Percentiles rank a stretch among this genome's conserved stretches.
Evolutionary conservation across 2,797 vertebrate genomes (phyloP).

Genomic region (Crypturellus tataupa): DNA sequence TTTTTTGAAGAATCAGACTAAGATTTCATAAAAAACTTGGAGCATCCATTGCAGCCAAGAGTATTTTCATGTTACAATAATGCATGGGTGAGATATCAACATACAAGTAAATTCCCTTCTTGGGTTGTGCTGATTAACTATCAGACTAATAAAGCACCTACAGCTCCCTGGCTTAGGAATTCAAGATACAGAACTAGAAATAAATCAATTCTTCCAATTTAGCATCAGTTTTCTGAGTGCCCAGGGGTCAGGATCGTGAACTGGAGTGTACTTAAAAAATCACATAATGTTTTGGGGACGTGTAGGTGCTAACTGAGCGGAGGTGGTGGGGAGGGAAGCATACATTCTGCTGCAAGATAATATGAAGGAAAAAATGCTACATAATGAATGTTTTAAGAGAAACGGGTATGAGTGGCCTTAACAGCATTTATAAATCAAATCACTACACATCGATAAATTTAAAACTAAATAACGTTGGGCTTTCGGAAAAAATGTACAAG

Average conservation of each 20-base stretch:
- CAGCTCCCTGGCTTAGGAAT: neutral
- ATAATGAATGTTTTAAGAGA: neutral
- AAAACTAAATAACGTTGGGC: slow-evolving; percentile 30
- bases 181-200: neutral
- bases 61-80: slow-evolving; percentile 13
- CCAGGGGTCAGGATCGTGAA: neutral
- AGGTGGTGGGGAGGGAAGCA: neutral
- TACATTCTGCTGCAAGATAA: slow-evolving; percentile 57
- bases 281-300: neutral
- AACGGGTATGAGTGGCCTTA: slow-evolving; percentile 29
- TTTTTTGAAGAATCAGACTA: neutral
- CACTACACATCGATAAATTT: neutral
- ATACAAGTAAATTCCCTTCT: slow-evolving; percentile 17
- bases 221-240: neutral
- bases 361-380: slow-evolving; percentile 48
- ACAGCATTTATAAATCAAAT: slow-evolving; percentile 64
- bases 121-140: neutral
- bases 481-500: slow-evolving; percentile 26
- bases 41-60: neutral
- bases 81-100: neutral
- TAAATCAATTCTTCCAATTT: neutral
- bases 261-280: neutral
- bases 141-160: slow-evolving; percentile 27
- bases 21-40: slow-evolving; percentile 5
- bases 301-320: neutral